These are phyloP conservation scores for Staurois parvus DNA, from an alignment of 2,797 vertebrate genomes.

Conservation along the genomic window DNA sequence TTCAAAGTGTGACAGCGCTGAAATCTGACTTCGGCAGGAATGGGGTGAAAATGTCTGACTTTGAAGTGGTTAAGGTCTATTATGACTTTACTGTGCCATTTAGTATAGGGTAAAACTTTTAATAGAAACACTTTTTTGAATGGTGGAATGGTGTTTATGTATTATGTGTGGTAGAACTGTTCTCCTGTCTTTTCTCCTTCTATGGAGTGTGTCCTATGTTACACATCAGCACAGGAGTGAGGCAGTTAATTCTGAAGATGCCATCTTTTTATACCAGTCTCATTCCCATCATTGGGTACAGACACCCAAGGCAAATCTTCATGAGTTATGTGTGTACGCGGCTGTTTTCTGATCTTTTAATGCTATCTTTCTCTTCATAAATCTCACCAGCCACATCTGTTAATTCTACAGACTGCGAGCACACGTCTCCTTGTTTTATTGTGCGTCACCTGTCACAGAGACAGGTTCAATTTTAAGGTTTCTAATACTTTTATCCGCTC, in stretches of 20 bases:
- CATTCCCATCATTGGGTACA: slow-evolving; percentile 38
- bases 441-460: slow-evolving; percentile 48
- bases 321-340: slow-evolving; percentile 42
- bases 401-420: slow-evolving; percentile 37
- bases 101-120: no score
- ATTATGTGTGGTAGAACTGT: no score
- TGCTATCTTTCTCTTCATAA: slow-evolving; percentile 45
- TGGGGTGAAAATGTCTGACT: no score
- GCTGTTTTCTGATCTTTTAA: slow-evolving; percentile 50
- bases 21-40: no score
- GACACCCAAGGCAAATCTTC: slow-evolving; percentile 41
- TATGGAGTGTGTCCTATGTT: not conserved
- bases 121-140: no score
- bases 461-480: slow-evolving; percentile 26
- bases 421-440: slow-evolving; percentile 47
- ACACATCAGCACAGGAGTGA: not conserved
- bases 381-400: slow-evolving; percentile 51
- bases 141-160: no score
- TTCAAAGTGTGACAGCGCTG: no score
- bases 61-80: no score
- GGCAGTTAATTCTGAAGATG: not conserved
- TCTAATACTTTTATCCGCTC: slow-evolving; percentile 37
- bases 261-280: not conserved
- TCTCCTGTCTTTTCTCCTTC: no score
- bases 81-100: no score